Evolutionary conservation across 2,888 invertebrate species (phyloP).

Genomic region (Lamproptera curius): DNA sequence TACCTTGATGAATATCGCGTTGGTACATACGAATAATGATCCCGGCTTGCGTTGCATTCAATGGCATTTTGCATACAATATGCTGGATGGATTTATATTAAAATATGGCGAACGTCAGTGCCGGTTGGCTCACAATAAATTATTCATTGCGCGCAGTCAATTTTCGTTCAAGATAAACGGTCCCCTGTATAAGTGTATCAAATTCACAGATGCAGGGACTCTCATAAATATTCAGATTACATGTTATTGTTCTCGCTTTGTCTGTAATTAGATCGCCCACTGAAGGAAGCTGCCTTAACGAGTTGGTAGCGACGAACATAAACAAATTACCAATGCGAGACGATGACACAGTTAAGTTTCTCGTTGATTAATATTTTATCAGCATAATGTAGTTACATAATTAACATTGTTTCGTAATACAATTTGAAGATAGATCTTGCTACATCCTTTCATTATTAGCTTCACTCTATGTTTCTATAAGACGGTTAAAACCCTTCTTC

Average conservation of each 20-base stretch:
- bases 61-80: conserved; percentile 78
- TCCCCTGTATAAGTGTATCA: conserved; percentile 51
- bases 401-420: too few species aligned
- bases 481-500: too few species aligned
- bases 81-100: conserved; percentile 77
- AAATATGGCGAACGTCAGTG: conserved; percentile 74
- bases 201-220: conserved; percentile 55
- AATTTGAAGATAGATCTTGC: too few species aligned
- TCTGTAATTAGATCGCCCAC: conserved; percentile 76
- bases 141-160: conserved; percentile 74
- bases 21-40: conserved; percentile 75
- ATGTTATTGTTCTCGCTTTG: conserved; percentile 72
- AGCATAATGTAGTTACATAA: too few species aligned
- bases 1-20: conserved; percentile 72
- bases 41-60: conserved; percentile 74
- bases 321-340: conserved; percentile 54
- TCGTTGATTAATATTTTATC: too few species aligned
- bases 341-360: conserved; percentile 21
- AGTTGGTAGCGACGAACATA: conserved; percentile 64
- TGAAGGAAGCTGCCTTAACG: conserved; percentile 62
- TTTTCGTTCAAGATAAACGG: conserved; percentile 71
- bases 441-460: too few species aligned
- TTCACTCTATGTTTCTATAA: too few species aligned
- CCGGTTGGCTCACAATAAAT: conserved; percentile 73
- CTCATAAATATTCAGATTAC: conserved; percentile 75